Conservation (phyloP, 2,888 invertebrate species). For the Noctua fimbriata region DNA sequence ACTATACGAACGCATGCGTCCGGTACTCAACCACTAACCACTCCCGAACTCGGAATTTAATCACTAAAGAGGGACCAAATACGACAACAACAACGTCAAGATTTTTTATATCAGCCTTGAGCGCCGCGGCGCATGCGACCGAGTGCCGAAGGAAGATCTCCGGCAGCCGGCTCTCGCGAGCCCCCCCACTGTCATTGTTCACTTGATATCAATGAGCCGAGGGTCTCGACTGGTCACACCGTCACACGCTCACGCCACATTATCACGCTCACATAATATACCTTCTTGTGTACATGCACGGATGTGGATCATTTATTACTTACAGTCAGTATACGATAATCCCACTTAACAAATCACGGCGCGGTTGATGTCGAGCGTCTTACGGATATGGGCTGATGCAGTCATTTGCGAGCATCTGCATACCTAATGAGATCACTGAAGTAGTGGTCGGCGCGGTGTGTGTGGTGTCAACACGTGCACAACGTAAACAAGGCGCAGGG, state of each 20-base stretch:
- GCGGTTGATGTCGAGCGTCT: not conserved
- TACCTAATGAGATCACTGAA: constrained; percentile 23
- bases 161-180: not conserved
- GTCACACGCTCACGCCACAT: not conserved
- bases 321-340: not conserved
- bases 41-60: not conserved
- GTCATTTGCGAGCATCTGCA: constrained; percentile 22
- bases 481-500: not conserved
- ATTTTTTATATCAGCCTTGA: too few species aligned
- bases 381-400: constrained; percentile 30
- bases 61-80: not conserved
- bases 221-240: not conserved
- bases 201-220: constrained; percentile 29
- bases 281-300: not conserved
- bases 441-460: not conserved
- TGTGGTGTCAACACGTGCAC: too few species aligned
- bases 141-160: not conserved
- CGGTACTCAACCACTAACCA: not conserved
- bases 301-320: constrained; percentile 33
- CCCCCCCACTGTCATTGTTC: constrained; percentile 34
- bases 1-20: not conserved
- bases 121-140: not conserved
- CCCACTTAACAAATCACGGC: not conserved
- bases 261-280: not conserved
- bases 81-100: not conserved